These are phyloP conservation scores for Empidonax traillii DNA, from an alignment of 2,113 vertebrate species.

Conservation along the genomic window DNA sequence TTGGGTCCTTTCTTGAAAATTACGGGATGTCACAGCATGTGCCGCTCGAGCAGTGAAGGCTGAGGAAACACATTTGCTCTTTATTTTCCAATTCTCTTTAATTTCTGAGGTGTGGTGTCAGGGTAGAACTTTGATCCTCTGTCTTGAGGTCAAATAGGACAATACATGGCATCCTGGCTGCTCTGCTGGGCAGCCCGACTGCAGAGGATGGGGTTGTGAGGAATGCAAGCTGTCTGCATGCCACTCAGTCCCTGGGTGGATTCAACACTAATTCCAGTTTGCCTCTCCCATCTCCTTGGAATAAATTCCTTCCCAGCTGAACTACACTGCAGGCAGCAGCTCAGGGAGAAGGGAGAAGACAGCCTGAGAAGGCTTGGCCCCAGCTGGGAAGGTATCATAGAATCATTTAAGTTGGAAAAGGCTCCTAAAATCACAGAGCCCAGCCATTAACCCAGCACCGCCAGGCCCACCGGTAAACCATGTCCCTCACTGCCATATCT, in stretches of 20 bases:
- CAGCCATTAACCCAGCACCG: background rate
- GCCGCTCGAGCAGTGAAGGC: accelerated
- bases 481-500: background rate
- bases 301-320: background rate
- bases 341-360: background rate
- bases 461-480: background rate
- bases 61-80: background rate
- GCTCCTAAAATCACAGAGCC: background rate
- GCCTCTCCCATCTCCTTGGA: background rate
- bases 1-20: background rate
- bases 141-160: background rate
- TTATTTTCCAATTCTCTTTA: background rate
- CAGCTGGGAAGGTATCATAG: background rate
- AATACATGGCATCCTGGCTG: background rate
- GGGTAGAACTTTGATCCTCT: background rate
- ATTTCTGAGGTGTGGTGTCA: background rate
- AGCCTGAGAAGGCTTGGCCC: background rate
- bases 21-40: accelerated
- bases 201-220: background rate
- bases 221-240: conserved; percentile 13
- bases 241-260: background rate
- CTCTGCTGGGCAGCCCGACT: accelerated
- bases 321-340: background rate
- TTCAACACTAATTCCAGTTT: background rate
- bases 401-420: background rate